Evolutionary conservation across 2,888 invertebrate species (phyloP).

Genomic region (Scaptomyza tumidula): DNA sequence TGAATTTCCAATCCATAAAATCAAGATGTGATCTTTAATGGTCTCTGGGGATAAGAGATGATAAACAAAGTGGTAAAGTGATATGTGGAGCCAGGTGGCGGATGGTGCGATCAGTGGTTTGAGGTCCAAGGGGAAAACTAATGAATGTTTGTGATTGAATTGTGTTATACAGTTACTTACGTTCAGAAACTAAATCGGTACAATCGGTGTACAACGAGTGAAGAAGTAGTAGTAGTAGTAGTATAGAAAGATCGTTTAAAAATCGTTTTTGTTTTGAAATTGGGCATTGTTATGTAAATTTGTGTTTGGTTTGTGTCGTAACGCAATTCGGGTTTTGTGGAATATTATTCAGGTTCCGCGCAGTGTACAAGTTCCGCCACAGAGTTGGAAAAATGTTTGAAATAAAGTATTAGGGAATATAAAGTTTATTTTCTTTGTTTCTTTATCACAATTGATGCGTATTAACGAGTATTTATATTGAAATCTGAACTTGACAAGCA

Average conservation of each 20-base stretch:
- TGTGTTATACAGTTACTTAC: constrained; percentile 62
- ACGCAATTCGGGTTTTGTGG: constrained; percentile 11
- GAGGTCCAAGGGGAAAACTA: constrained; percentile 23
- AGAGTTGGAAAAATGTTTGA: constrained; percentile 58
- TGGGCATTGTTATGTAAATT: constrained; percentile 24
- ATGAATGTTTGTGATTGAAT: constrained; percentile 38
- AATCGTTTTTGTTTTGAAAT: constrained; percentile 25
- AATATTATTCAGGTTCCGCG: constrained; percentile 55
- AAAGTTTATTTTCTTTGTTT: constrained; percentile 48
- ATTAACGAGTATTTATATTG: constrained; percentile 20
- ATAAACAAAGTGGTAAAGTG: constrained; percentile 12
- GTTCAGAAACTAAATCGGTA: constrained; percentile 76
- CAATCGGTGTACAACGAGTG: constrained; percentile 53
- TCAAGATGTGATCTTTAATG: constrained; percentile 8
- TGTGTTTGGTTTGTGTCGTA: constrained; percentile 22
- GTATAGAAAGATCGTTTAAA: constrained; percentile 23
- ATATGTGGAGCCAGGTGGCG: constrained; percentile 8
- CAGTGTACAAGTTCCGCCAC: constrained; percentile 69
- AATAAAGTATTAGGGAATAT: constrained; percentile 65
- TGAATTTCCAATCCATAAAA: neutral
- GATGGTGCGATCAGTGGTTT: constrained; percentile 38
- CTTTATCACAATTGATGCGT: constrained; percentile 12
- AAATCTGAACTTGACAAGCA: constrained; percentile 39
- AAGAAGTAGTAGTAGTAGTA: constrained; percentile 40
- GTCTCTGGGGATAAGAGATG: constrained; percentile 6